Evolutionary conservation across 92 coral and sea anemone species (phyloP), one percentile per base, ranked within the genome.

Genomic region (Micromussa lordhowensis): DNA sequence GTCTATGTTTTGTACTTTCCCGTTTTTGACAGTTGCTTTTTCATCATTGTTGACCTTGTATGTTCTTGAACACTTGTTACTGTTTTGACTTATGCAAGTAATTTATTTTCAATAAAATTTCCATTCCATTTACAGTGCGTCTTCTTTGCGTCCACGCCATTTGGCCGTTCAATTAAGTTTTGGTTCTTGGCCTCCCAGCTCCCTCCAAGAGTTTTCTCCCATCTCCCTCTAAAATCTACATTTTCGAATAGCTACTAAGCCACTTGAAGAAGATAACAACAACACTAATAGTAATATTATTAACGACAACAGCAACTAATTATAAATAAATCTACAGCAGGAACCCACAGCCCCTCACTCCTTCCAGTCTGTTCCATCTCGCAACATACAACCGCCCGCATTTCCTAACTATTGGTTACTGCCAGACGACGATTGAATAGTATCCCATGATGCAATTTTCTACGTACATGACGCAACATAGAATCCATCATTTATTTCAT

Each of bases 101-200:
- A 73, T 85, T 85, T 74, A 73, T 75, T 85, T 85, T 74, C 88
- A 85, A 74, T 85, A 74, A 85, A 85, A 74, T 49, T 74, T 85
- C n/a, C 88, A 86, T 86, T 86, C 82, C 74, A 77, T 75, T 73
- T 77, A 36, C 48, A 77, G 81, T 35, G 81, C 64, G 81, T 77
- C 81, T 77, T 77, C 58, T 54, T 54, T 54, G 10, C 28, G 83
- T 79, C 71, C 40, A 79, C 83, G 44, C 83, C 83, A 54, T 79
- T 79, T 55, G 40, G 69, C 44, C 70, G 70, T 79, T 79, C 44
- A 79, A 26, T 53, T 79, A 28, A 77, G 58, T 75, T 86, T 86
- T 77, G 75, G 82, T 85, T 74, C 82, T 75, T 85, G 82, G 54
- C 74, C 74, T 49, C 54, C 54, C 54, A 49, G 54, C 5, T 85